These are phyloP conservation scores for Schlechtendalia chinensis DNA, from an alignment of 1,140 invertebrate genomes.

Conservation along the genomic window DNA sequence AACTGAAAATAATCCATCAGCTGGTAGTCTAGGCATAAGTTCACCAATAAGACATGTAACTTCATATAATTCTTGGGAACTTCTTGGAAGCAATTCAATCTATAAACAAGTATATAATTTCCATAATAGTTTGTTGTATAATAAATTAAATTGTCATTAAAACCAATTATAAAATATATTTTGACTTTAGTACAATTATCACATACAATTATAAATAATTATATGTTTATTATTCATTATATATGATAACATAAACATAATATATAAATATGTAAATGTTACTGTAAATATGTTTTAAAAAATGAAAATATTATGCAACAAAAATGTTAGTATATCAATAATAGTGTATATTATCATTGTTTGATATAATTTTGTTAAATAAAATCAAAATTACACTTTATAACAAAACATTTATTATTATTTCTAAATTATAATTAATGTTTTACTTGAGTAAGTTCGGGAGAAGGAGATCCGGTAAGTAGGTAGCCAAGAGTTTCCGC, in stretches of 20 bases:
- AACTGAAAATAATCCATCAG: conserved; percentile 90
- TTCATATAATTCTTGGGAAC: conserved; percentile 93
- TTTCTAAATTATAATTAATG: not conserved
- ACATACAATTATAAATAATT: too few species aligned
- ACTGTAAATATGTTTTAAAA: not conserved
- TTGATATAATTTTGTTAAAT: too few species aligned
- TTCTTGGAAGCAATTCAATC: conserved; percentile 83
- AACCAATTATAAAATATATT: too few species aligned
- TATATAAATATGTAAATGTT: not conserved
- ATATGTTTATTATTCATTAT: too few species aligned
- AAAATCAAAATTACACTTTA: not conserved
- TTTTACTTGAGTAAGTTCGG: conserved; percentile 30
- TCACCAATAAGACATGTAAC: conserved; percentile 94
- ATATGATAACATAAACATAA: too few species aligned
- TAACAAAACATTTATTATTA: not conserved
- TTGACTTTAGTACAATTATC: too few species aligned
- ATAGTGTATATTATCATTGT: too few species aligned
- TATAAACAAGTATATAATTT: conserved; percentile 54
- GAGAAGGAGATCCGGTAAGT: conserved; percentile 70
- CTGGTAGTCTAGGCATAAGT: conserved; percentile 89
- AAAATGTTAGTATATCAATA: too few species aligned
- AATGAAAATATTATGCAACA: not conserved
- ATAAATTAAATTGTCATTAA: too few species aligned
- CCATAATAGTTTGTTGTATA: not conserved
- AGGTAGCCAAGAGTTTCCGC: conserved; percentile 90